These are phyloP conservation scores for Neocrepidodera transversa DNA, from an alignment of 2,888 invertebrate species.

Conservation along the genomic window DNA sequence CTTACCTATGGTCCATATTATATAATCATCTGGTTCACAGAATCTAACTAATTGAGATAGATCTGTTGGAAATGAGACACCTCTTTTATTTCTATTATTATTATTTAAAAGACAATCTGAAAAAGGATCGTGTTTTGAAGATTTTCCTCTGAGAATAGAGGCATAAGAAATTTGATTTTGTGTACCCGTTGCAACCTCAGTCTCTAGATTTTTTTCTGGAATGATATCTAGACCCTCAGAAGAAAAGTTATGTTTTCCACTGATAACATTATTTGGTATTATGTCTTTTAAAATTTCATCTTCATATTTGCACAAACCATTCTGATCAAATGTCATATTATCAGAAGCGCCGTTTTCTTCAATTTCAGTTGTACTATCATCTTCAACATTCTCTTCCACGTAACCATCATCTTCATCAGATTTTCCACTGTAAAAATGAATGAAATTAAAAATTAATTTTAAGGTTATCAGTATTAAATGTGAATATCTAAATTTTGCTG, in stretches of 20 bases:
- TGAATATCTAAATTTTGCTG: too few relatives aligned
- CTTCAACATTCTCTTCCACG: slow-evolving; percentile 28
- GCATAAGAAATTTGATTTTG: slow-evolving; percentile 32
- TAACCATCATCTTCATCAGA: slow-evolving; percentile 33
- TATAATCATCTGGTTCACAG: slow-evolving; percentile 45
- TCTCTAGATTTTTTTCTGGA: slow-evolving; percentile 34
- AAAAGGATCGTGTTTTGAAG: slow-evolving; percentile 39
- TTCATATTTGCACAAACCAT: slow-evolving; percentile 6
- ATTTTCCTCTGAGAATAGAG: slow-evolving; percentile 46
- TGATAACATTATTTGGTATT: slow-evolving; percentile 6
- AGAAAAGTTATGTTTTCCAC: slow-evolving; percentile 9
- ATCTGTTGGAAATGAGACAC: slow-evolving; percentile 49
- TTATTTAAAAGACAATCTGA: slow-evolving; percentile 20
- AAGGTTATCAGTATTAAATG: too few relatives aligned
- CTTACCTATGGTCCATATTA: slow-evolving; percentile 46
- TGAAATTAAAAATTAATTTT: too few relatives aligned
- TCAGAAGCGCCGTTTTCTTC: slow-evolving; percentile 15
- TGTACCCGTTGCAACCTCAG: slow-evolving; percentile 31
- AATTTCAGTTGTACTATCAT: slow-evolving; percentile 19
- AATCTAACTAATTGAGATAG: slow-evolving; percentile 44
- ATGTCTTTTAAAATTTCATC: slow-evolving; percentile 4
- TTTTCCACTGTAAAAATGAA: slow-evolving; percentile 25
- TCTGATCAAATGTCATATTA: slow-evolving; percentile 8
- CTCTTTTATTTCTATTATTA: slow-evolving; percentile 30
- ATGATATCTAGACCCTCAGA: slow-evolving; percentile 26